These are phyloP conservation scores for Drosophila virilis DNA, from an alignment of 1,140 invertebrate species.

Conservation along the genomic window DNA sequence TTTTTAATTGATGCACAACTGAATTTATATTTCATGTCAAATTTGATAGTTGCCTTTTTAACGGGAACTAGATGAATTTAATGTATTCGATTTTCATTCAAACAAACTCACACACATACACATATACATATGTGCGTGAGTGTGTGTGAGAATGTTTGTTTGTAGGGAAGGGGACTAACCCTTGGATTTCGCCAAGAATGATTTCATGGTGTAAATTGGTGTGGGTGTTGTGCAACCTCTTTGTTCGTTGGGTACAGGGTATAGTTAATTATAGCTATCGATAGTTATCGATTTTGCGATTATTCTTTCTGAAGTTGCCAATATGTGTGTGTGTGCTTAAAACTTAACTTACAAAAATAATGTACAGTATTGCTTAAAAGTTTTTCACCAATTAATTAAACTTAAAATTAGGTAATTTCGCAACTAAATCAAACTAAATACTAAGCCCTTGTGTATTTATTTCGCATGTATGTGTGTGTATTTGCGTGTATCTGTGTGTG, in stretches of 20 bases:
- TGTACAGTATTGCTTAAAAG: slow-evolving; percentile 43
- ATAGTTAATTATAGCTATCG: slow-evolving; percentile 21
- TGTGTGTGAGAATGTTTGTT: too few relatives aligned
- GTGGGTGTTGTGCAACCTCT: slow-evolving; percentile 4
- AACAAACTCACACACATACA: too few relatives aligned
- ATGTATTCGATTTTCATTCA: too few relatives aligned
- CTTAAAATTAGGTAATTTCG: slow-evolving; percentile 73
- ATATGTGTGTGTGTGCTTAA: slow-evolving; percentile 51
- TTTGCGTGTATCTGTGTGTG: slow-evolving; percentile 8
- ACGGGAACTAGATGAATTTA: too few relatives aligned
- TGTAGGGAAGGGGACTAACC: too few relatives aligned
- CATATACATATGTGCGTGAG: too few relatives aligned
- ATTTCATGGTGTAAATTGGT: neutral
- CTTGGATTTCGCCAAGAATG: too few relatives aligned
- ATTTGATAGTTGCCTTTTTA: too few relatives aligned
- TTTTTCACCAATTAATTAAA: slow-evolving; percentile 56
- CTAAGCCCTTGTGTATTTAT: slow-evolving; percentile 13
- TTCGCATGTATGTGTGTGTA: slow-evolving; percentile 1
- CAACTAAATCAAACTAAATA: slow-evolving; percentile 36
- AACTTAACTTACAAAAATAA: slow-evolving; percentile 56
- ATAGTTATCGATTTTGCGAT: slow-evolving; percentile 16
- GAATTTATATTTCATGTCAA: too few relatives aligned
- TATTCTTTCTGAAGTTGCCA: slow-evolving; percentile 12
- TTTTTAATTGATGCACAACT: too few relatives aligned
- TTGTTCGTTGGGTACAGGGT: slow-evolving; percentile 1